Evolutionary conservation across 1,140 invertebrate genomes (phyloP).

Genomic region (Orius insidiosus): DNA sequence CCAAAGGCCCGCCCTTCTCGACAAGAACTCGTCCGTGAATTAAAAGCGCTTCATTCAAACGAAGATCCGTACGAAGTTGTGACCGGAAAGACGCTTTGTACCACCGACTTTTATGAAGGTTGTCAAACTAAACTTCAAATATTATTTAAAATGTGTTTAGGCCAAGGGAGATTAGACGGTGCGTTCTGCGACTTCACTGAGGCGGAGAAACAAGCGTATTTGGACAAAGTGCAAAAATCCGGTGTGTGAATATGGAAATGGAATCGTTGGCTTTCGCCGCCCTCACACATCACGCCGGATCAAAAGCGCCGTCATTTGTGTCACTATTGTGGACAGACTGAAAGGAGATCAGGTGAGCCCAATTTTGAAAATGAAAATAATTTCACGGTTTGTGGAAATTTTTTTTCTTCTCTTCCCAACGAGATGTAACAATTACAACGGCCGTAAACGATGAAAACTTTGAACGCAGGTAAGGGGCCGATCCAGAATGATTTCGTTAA

Average conservation of each 20-base stretch:
- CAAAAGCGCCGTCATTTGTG: slow-evolving; percentile 81
- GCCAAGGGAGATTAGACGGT: slow-evolving; percentile 72
- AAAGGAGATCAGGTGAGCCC: slow-evolving; percentile 75
- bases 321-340: slow-evolving; percentile 80
- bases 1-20: slow-evolving; percentile 61
- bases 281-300: slow-evolving; percentile 85
- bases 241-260: slow-evolving; percentile 95
- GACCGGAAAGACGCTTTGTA: slow-evolving; percentile 85
- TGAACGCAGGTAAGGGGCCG: no score
- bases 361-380: neutral
- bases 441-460: no score
- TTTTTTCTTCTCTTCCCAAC: no score
- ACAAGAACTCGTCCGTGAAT: slow-evolving; percentile 60
- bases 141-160: slow-evolving; percentile 15
- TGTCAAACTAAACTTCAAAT: slow-evolving; percentile 26
- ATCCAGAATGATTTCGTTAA: no score
- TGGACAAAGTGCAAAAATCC: slow-evolving; percentile 52
- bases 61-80: slow-evolving; percentile 74
- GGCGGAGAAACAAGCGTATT: slow-evolving; percentile 75
- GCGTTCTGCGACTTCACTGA: slow-evolving; percentile 90
- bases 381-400: slow-evolving; percentile 2
- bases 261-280: slow-evolving; percentile 85
- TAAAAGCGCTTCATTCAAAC: slow-evolving; percentile 50
- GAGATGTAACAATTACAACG: no score
- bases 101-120: slow-evolving; percentile 97